Evolutionary conservation across 2,888 invertebrate genomes (phyloP).

Genomic region (Tupiocoris notatus): DNA sequence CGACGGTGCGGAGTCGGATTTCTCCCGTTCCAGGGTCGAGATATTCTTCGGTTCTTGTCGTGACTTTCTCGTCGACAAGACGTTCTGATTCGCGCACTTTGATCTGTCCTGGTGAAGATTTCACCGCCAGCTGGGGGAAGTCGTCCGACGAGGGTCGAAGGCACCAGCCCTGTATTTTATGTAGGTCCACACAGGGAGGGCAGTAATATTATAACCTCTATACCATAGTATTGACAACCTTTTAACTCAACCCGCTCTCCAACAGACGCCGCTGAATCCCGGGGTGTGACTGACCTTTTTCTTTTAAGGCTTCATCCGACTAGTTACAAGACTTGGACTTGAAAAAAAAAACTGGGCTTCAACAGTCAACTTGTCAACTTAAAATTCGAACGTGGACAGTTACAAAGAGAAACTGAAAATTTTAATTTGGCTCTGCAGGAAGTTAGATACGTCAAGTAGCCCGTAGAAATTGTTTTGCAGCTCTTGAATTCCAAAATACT

Average conservation of each 20-base stretch:
- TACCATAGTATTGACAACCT: no score
- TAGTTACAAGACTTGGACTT: no score
- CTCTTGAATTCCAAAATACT: no score
- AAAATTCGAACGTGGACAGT: no score
- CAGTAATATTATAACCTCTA: neutral
- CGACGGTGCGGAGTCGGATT: slow-evolving; percentile 83
- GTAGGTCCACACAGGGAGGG: slow-evolving; percentile 25
- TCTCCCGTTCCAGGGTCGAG: slow-evolving; percentile 81
- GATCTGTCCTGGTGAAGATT: slow-evolving; percentile 79
- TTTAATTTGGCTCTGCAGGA: no score
- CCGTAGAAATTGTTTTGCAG: no score
- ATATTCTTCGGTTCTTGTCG: slow-evolving; percentile 82
- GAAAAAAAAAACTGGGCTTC: no score
- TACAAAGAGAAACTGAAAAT: no score
- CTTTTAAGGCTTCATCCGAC: no score
- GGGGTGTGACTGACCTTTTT: neutral
- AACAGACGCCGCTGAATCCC: neutral
- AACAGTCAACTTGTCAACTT: no score
- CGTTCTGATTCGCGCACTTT: slow-evolving; percentile 87
- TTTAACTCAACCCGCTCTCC: no score
- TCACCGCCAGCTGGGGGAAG: slow-evolving; percentile 82
- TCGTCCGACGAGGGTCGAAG: slow-evolving; percentile 64
- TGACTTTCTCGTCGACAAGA: slow-evolving; percentile 83
- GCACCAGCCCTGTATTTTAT: slow-evolving; percentile 33
- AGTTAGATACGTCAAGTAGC: no score